These are phyloP conservation scores for Brevimyrus niger DNA, from an alignment of 2,113 vertebrate species.

Conservation along the genomic window DNA sequence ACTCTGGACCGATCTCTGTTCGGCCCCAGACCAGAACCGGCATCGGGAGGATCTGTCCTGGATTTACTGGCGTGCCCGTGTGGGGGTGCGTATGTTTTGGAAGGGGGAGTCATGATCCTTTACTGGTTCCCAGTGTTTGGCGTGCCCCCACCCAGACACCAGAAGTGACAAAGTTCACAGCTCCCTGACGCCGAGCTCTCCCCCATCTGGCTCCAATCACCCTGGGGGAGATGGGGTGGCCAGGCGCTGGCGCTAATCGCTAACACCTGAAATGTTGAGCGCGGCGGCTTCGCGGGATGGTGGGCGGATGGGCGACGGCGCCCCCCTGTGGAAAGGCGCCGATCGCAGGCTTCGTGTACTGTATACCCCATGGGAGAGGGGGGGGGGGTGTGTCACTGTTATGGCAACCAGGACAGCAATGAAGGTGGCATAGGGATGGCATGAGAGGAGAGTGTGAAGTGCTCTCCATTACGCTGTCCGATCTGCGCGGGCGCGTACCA, in stretches of 20 bases:
- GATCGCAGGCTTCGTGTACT: not conserved
- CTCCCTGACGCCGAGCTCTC: not conserved
- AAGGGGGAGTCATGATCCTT: not conserved
- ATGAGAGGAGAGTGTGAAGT: not conserved
- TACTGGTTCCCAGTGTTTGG: not conserved
- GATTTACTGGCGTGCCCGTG: not conserved
- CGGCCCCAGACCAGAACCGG: not conserved
- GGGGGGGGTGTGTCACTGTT: not conserved
- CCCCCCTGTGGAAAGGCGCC: not conserved
- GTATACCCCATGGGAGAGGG: not conserved
- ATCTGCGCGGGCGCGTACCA: not conserved
- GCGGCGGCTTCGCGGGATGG: constrained; percentile 18
- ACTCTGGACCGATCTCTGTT: not conserved
- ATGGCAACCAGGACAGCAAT: not conserved
- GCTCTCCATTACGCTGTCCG: not conserved
- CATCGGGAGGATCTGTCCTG: not conserved
- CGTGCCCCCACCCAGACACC: not conserved
- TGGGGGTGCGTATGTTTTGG: not conserved
- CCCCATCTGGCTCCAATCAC: constrained; percentile 13
- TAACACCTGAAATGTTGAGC: constrained; percentile 52
- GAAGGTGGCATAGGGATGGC: not conserved
- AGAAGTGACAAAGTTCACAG: constrained; percentile 25
- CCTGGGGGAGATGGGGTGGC: constrained; percentile 17
- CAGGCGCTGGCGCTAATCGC: constrained; percentile 42
- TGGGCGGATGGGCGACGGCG: not conserved